phyloP scores from a whole-genome alignment of 2,888 invertebrate genomes.

The Parthenolecanium corni region DNA sequence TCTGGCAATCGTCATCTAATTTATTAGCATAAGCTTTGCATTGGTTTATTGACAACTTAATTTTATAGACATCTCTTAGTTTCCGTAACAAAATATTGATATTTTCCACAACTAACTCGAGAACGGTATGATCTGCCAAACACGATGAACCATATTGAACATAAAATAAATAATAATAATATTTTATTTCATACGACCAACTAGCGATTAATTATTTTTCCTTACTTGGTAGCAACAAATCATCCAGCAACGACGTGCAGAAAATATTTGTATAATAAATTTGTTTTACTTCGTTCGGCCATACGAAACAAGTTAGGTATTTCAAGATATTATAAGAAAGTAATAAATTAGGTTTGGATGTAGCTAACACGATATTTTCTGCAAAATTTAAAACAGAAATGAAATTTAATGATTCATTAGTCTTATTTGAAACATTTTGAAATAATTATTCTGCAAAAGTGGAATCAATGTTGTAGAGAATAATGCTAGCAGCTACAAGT shows the following conservation, averaged over 20 bases:
- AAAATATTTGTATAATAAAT: conserved; percentile 16
- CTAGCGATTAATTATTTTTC: neutral
- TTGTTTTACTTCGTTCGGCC: neutral
- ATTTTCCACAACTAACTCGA: neutral
- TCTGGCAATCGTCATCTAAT: neutral
- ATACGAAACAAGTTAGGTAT: conserved; percentile 3
- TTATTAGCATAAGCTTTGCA: conserved; percentile 12
- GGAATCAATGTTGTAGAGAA: no score
- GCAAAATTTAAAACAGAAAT: conserved; percentile 31
- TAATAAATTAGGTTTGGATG: conserved; percentile 52
- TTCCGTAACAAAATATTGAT: neutral
- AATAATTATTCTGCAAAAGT: no score
- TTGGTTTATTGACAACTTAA: neutral
- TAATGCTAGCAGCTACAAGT: no score
- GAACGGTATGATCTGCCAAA: neutral
- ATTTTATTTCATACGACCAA: neutral
- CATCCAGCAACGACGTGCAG: conserved; percentile 14
- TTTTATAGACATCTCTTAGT: neutral
- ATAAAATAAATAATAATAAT: no score
- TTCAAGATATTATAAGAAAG: conserved; percentile 35
- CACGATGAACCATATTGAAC: neutral
- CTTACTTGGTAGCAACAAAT: conserved; percentile 6
- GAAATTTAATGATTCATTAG: neutral
- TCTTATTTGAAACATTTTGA: no score
- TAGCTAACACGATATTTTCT: conserved; percentile 50